phyloP scores from a whole-genome alignment of 2,888 invertebrate genomes.

The Aquatica leii region DNA sequence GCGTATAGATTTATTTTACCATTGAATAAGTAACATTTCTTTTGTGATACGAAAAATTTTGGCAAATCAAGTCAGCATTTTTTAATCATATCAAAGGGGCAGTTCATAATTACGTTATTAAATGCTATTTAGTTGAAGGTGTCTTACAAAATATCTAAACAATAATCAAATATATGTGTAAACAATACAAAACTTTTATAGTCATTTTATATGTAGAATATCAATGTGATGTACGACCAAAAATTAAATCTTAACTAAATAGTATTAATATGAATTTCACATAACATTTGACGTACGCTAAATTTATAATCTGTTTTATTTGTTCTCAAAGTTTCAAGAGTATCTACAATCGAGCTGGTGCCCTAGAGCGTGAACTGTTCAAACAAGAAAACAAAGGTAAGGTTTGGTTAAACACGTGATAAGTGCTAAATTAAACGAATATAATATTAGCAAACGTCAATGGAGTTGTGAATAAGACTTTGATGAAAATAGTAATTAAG shows the following conservation, averaged over 20 bases:
- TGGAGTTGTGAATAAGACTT: constrained; percentile 25
- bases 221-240: constrained; percentile 37
- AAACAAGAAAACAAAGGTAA: not conserved
- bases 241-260: constrained; percentile 27
- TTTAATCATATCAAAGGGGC: constrained; percentile 1
- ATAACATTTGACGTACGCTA: too few species aligned
- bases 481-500: constrained; percentile 22
- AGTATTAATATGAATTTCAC: constrained; percentile 5
- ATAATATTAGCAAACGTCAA: constrained; percentile 1
- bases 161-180: constrained; percentile 27
- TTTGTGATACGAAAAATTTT: not conserved
- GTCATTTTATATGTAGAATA: constrained; percentile 35
- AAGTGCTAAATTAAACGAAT: not conserved
- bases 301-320: too few species aligned
- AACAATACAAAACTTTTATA: constrained; percentile 34
- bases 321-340: too few species aligned
- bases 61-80: not conserved
- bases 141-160: constrained; percentile 1
- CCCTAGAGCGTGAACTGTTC: too few species aligned
- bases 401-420: too few species aligned
- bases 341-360: too few species aligned
- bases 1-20: not conserved
- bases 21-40: not conserved
- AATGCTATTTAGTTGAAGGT: not conserved
- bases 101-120: constrained; percentile 1